Evolutionary conservation across 2,113 vertebrate species (phyloP).

Genomic region (Perognathus longimembris): DNA sequence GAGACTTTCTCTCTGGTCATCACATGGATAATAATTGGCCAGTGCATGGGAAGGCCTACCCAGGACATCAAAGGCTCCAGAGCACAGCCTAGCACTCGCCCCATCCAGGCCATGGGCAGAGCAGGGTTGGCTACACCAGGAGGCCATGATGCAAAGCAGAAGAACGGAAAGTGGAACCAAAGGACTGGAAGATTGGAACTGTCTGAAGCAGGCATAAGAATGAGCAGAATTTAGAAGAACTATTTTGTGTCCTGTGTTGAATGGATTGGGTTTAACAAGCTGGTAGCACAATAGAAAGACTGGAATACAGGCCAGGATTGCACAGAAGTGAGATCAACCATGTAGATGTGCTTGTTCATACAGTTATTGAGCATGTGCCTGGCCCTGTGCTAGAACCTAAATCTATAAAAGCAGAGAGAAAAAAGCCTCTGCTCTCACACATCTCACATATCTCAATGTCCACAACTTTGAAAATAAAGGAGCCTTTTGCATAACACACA

Average conservation of each 20-base stretch:
- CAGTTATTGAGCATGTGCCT: not conserved
- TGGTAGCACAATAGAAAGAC: not conserved
- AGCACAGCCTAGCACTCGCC: not conserved
- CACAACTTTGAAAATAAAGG: not conserved
- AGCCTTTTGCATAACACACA: not conserved
- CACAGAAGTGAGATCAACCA: not conserved
- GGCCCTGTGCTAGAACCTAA: not conserved
- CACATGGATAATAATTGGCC: not conserved
- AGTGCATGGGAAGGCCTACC: not conserved
- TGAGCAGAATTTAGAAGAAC: not conserved
- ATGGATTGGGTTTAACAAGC: not conserved
- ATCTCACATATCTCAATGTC: not conserved
- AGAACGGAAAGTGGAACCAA: not conserved
- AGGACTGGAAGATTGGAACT: not conserved
- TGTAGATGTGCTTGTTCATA: not conserved
- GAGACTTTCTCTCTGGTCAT: not conserved
- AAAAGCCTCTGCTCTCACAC: not conserved
- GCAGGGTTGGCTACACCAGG: not conserved
- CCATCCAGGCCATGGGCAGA: no score
- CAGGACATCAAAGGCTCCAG: not conserved
- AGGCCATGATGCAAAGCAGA: not conserved
- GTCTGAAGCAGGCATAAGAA: not conserved
- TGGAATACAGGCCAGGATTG: not conserved
- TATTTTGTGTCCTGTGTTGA: not conserved
- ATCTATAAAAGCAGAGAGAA: not conserved